These are phyloP conservation scores for Bombyx mandarina DNA, from an alignment of 1,140 invertebrate genomes.

Conservation along the genomic window DNA sequence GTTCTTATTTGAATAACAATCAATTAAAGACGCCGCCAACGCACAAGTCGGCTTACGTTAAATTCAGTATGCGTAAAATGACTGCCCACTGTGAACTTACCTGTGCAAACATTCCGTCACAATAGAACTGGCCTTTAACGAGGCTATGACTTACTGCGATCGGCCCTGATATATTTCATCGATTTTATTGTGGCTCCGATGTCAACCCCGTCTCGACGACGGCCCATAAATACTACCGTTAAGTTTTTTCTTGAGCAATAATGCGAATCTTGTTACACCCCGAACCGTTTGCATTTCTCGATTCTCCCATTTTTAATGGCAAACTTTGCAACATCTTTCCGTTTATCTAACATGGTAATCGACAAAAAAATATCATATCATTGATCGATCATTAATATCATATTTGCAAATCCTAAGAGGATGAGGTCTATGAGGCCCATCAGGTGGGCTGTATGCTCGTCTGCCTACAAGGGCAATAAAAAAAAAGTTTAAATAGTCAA, in stretches of 20 bases:
- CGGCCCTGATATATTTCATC: slow-evolving; percentile 65
- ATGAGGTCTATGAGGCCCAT: too few species aligned
- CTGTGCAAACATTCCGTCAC: slow-evolving; percentile 48
- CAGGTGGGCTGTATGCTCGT: too few species aligned
- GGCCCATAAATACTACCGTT: slow-evolving; percentile 47
- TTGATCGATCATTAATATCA: too few species aligned
- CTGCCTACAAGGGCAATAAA: too few species aligned
- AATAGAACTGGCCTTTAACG: slow-evolving; percentile 30
- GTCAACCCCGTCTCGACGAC: slow-evolving; percentile 60
- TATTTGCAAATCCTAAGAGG: too few species aligned
- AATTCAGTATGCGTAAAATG: slow-evolving; percentile 1
- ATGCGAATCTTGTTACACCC: slow-evolving; percentile 33
- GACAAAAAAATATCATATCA: too few species aligned
- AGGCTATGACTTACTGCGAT: slow-evolving; percentile 51
- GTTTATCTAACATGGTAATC: too few species aligned
- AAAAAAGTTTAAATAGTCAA: too few species aligned
- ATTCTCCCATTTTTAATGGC: background rate
- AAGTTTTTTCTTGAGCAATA: slow-evolving; percentile 52
- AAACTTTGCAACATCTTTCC: too few species aligned
- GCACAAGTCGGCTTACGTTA: too few species aligned
- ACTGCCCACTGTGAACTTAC: slow-evolving; percentile 40
- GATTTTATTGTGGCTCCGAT: slow-evolving; percentile 69
- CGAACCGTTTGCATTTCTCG: slow-evolving; percentile 16
- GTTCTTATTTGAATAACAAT: slow-evolving; percentile 14
- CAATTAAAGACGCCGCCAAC: background rate